Conservation (phyloP, 2,797 vertebrate genomes). For the Simalia tracyae region DNA sequence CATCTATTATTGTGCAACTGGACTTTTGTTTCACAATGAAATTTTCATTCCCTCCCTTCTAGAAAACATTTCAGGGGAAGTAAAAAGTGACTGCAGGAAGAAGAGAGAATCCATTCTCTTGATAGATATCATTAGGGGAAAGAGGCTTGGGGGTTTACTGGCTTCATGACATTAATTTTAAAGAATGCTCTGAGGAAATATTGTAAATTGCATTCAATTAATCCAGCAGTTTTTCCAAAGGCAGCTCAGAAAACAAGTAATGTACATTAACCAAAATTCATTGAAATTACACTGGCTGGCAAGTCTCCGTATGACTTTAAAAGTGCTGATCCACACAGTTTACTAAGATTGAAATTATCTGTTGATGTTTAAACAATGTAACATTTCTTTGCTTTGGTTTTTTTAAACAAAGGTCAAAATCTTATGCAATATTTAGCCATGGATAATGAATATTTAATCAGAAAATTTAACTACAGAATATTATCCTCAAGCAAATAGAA, state of each 20-base stretch:
- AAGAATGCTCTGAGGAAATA: background rate
- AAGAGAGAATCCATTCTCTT: background rate
- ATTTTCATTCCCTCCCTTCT: background rate
- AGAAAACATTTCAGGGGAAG: background rate
- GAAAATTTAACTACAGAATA: background rate
- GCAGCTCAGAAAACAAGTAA: background rate
- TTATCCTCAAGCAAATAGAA: background rate
- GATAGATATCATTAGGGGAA: background rate
- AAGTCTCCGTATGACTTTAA: background rate
- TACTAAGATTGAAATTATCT: background rate
- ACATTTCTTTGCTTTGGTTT: background rate
- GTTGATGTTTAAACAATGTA: constrained; percentile 13
- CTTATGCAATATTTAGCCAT: background rate
- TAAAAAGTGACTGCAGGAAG: background rate
- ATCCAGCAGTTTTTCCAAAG: background rate
- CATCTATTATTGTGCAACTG: no score
- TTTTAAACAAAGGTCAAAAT: background rate
- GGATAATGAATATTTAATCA: background rate
- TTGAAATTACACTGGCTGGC: background rate
- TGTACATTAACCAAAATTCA: background rate
- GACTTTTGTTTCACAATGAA: no score
- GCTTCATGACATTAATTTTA: background rate
- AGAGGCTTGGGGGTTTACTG: background rate
- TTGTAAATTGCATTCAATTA: fast-evolving
- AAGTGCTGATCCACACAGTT: background rate